These are phyloP conservation scores for Lamprotornis superbus DNA, from an alignment of 2,113 vertebrate species.

Conservation along the genomic window DNA sequence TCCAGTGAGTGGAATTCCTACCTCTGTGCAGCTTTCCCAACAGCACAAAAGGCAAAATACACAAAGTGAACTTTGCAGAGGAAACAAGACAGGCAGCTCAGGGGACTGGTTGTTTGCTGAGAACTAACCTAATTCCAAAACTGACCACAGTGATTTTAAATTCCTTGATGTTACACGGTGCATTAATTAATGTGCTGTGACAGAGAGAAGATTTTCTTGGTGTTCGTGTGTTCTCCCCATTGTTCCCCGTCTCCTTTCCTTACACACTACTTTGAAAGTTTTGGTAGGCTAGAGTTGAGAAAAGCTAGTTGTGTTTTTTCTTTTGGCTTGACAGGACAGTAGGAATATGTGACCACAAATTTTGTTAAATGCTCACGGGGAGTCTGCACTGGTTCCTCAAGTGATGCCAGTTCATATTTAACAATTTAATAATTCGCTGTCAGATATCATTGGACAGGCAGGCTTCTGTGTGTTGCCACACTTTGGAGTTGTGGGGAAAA, in stretches of 20 bases:
- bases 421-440: not conserved
- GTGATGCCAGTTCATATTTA: not conserved
- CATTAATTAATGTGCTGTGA: not conserved
- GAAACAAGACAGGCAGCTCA: not conserved
- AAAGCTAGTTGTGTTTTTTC: not conserved
- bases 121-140: not conserved
- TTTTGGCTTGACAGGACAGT: not conserved
- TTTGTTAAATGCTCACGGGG: not conserved
- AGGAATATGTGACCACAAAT: not conserved
- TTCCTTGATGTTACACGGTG: rapidly evolving
- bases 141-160: not conserved
- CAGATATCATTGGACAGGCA: no score
- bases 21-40: no score
- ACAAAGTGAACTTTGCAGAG: no score
- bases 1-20: no score
- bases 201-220: not conserved
- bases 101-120: not conserved
- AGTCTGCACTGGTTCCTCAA: not conserved
- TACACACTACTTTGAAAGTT: not conserved
- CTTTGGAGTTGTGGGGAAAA: not conserved
- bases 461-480: not conserved
- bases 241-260: not conserved
- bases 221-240: not conserved
- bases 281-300: not conserved
- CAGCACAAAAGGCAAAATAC: no score